Evolutionary conservation across 2,797 vertebrate species (phyloP).

Genomic region (Gallinago nigripennis): DNA sequence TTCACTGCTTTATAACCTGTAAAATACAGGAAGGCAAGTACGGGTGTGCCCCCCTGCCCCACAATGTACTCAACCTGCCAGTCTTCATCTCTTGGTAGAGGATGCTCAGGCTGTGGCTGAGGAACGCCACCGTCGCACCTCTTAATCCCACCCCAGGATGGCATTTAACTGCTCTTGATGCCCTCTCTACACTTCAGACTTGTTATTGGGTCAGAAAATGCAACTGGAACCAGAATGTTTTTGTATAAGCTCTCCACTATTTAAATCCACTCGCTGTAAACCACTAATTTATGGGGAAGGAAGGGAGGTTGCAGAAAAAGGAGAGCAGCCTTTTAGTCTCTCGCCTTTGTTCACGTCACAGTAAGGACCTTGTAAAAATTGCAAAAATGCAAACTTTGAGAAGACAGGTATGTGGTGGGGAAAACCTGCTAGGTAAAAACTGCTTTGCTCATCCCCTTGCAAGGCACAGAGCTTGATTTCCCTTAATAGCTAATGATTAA

Average conservation of each 20-base stretch:
- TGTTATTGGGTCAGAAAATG: background rate
- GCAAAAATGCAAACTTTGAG: background rate
- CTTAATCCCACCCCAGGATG: background rate
- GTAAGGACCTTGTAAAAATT: background rate
- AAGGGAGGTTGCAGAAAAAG: background rate
- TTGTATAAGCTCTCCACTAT: background rate
- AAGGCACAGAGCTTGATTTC: background rate
- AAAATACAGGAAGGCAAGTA: background rate
- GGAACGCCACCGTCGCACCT: rapidly evolving
- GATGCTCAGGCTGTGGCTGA: background rate
- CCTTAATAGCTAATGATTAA: slow-evolving; percentile 28
- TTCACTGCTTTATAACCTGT: background rate
- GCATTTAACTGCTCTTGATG: background rate
- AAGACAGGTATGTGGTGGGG: background rate
- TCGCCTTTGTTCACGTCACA: background rate
- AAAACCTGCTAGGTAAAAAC: background rate
- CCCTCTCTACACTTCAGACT: background rate
- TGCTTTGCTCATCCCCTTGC: background rate
- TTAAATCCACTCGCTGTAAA: background rate
- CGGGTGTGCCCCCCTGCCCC: background rate
- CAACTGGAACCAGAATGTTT: background rate
- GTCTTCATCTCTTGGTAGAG: background rate
- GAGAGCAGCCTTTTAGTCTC: background rate
- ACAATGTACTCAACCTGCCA: background rate
- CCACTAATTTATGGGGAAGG: background rate